phyloP scores from a whole-genome alignment of 1,140 invertebrate genomes.

The Sitobion miscanthi region DNA sequence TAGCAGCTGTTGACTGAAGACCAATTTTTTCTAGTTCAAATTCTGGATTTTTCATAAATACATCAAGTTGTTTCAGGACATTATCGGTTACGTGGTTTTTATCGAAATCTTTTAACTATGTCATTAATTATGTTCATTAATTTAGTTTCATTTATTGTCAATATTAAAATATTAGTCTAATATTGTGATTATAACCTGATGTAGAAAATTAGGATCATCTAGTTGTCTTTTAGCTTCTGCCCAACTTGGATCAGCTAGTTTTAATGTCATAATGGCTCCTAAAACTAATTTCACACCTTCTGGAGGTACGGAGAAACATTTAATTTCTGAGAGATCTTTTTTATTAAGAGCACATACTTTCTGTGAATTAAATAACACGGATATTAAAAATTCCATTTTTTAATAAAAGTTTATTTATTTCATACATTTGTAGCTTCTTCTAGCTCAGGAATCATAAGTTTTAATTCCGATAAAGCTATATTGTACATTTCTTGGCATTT shows the following conservation, averaged over 20 bases:
- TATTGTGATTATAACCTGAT: constrained; percentile 62
- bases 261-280: constrained; percentile 87
- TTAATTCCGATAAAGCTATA: constrained; percentile 81
- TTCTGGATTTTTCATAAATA: constrained; percentile 79
- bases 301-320: constrained; percentile 83
- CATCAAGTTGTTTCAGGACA: constrained; percentile 60
- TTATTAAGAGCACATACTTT: constrained; percentile 83
- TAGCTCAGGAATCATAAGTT: constrained; percentile 80
- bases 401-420: neutral
- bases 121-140: neutral
- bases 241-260: constrained; percentile 81
- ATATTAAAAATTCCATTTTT: neutral
- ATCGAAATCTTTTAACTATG: constrained; percentile 11
- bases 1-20: constrained; percentile 77
- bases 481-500: constrained; percentile 81
- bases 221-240: constrained; percentile 83
- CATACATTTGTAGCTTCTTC: constrained; percentile 78
- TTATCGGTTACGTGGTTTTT: constrained; percentile 24
- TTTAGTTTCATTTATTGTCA: neutral
- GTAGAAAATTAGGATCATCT: constrained; percentile 77
- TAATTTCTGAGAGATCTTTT: constrained; percentile 86
- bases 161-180: neutral
- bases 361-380: constrained; percentile 61
- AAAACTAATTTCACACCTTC: constrained; percentile 85
- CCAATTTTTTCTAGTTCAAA: constrained; percentile 86